These are phyloP conservation scores for Eristalis tenax DNA, from an alignment of 2,888 invertebrate genomes.

Conservation along the genomic window DNA sequence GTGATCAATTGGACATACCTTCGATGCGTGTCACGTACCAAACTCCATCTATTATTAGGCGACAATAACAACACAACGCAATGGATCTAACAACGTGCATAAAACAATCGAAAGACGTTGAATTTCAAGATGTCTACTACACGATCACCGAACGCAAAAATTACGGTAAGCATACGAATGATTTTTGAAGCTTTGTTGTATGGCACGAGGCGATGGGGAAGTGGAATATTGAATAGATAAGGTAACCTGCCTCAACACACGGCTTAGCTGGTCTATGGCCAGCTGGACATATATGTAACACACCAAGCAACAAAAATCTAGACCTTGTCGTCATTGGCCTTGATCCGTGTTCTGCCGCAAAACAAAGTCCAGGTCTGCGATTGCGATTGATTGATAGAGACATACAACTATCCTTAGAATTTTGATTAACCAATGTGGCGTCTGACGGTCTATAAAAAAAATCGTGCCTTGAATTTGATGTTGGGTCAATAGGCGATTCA, in stretches of 20 bases:
- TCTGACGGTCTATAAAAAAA: background rate
- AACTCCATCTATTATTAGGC: constrained; percentile 48
- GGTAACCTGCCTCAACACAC: background rate
- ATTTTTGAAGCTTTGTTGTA: background rate
- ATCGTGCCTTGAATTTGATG: background rate
- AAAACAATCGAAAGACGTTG: constrained; percentile 79
- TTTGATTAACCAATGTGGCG: background rate
- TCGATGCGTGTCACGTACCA: constrained; percentile 64
- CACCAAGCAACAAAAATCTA: background rate
- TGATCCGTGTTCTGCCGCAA: background rate
- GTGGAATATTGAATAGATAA: background rate
- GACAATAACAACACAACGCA: constrained; percentile 54
- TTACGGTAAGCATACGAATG: constrained; percentile 76
- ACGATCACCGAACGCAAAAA: constrained; percentile 77
- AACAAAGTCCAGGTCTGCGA: background rate
- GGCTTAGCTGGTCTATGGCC: background rate
- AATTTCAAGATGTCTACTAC: constrained; percentile 80
- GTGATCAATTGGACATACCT: constrained; percentile 30
- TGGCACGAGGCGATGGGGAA: background rate
- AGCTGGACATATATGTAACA: background rate
- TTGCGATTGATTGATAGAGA: background rate
- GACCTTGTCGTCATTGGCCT: background rate
- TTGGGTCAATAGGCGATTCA: background rate
- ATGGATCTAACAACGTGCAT: constrained; percentile 72
- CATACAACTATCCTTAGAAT: background rate